Percentiles rank a stretch among this genome's conserved stretches.
phyloP scores from a whole-genome alignment of 1,140 invertebrate species.

The Ylistrum balloti region DNA sequence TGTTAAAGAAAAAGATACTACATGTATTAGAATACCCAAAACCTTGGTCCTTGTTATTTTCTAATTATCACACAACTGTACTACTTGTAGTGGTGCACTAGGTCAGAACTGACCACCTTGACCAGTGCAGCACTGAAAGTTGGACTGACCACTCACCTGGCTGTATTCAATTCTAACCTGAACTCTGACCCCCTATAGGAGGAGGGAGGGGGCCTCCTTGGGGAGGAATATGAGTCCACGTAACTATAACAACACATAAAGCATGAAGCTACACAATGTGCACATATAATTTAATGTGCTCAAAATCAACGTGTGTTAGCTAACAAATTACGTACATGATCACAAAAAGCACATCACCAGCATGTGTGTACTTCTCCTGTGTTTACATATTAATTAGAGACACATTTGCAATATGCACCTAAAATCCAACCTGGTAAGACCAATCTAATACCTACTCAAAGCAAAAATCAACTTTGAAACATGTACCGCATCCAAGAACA shows the following conservation, averaged over 20 bases:
- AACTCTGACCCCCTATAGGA: background rate
- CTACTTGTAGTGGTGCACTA: background rate
- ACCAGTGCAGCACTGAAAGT: background rate
- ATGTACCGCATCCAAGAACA: no score
- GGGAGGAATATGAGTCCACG: slow-evolving; percentile 37
- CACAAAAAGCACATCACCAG: no score
- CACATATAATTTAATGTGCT: no score
- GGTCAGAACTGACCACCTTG: slow-evolving; percentile 24
- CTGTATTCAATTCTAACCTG: slow-evolving; percentile 8
- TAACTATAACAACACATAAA: slow-evolving; percentile 24
- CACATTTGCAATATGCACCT: no score
- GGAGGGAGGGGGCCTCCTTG: slow-evolving; percentile 10
- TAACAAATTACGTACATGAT: no score
- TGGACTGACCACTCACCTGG: slow-evolving; percentile 5
- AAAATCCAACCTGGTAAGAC: no score
- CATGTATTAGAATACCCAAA: background rate
- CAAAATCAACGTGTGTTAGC: no score
- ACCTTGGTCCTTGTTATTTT: background rate
- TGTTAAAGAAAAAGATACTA: background rate
- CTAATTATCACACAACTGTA: background rate
- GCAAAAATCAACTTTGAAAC: no score
- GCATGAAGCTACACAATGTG: background rate
- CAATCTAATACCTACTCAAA: no score
- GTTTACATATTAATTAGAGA: no score
- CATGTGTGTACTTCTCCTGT: no score